Evolutionary conservation across 2,113 vertebrate species (phyloP).

Genomic region (Ranitomeya imitator): DNA sequence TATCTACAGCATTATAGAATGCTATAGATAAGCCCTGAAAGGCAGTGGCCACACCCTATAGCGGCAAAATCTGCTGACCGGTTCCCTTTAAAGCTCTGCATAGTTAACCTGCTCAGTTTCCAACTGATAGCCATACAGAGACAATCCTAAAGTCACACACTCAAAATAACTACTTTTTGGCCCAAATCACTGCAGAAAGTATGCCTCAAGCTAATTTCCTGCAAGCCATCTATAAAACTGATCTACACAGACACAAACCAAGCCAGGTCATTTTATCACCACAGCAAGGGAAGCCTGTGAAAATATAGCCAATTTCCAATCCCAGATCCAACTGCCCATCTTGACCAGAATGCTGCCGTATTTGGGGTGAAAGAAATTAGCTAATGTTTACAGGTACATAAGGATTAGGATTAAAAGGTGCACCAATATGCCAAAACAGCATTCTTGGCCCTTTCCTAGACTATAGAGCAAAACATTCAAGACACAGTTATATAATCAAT

Average conservation of each 20-base stretch:
- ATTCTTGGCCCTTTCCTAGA: too few relatives aligned
- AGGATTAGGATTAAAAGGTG: too few relatives aligned
- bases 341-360: not conserved
- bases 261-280: not conserved
- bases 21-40: too few relatives aligned
- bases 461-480: too few relatives aligned
- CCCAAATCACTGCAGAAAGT: not conserved
- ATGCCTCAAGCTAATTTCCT: not conserved
- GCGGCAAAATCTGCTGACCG: too few relatives aligned
- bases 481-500: too few relatives aligned
- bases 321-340: not conserved
- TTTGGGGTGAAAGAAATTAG: not conserved
- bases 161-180: not conserved
- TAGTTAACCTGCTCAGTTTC: not conserved
- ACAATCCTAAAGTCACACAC: not conserved
- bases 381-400: too few relatives aligned
- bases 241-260: not conserved
- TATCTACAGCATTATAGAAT: too few relatives aligned
- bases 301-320: not conserved
- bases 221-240: slow-evolving; percentile 2
- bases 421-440: too few relatives aligned
- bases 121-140: not conserved
- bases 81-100: not conserved
- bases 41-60: too few relatives aligned
- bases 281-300: slow-evolving; percentile 8